A percentile compares a stretch with the other conserved stretches of the same genome.
Conservation (phyloP, 2,113 vertebrate species). For the Cochlearius cochlearius region DNA sequence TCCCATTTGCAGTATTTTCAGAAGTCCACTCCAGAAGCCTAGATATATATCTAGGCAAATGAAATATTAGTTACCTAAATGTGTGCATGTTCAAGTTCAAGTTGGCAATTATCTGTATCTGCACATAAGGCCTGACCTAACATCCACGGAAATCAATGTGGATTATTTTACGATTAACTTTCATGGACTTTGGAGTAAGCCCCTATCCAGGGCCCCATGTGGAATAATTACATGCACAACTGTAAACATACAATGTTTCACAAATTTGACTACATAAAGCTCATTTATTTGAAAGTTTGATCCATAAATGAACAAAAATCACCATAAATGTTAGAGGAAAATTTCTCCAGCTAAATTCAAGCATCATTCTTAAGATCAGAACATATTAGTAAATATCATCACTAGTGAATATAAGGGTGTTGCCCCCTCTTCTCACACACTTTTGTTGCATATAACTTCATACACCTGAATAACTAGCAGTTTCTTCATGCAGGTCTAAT, state of each 20-base stretch:
- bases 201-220: fast-evolving
- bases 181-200: background rate
- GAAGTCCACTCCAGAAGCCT: background rate
- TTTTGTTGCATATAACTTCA: background rate
- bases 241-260: background rate
- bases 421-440: background rate
- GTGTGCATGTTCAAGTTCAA: background rate
- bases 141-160: background rate
- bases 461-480: background rate
- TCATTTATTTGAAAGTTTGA: background rate
- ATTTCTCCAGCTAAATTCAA: background rate
- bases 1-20: background rate
- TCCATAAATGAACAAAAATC: background rate
- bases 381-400: background rate
- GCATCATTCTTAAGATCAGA: background rate
- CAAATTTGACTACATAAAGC: background rate
- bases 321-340: background rate
- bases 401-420: background rate
- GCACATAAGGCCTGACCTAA: background rate
- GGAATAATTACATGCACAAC: background rate
- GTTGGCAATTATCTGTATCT: background rate
- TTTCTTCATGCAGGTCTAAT: conserved; percentile 38
- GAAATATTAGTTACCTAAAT: background rate
- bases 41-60: background rate
- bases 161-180: background rate